These are phyloP conservation scores for Trypoxylus dichotomus DNA, from an alignment of 1,140 invertebrate species.

Conservation along the genomic window DNA sequence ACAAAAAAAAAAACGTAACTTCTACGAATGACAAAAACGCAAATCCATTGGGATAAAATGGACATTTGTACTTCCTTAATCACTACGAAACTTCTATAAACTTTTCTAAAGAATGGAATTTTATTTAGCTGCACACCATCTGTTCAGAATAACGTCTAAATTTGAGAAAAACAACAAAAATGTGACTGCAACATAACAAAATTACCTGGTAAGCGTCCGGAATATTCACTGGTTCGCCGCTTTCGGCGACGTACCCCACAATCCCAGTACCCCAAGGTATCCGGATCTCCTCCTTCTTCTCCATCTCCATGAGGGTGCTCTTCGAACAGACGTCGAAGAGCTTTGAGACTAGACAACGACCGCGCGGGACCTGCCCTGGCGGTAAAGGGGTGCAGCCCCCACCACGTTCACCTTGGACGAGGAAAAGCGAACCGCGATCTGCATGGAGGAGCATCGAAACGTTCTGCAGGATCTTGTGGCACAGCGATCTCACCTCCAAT, in stretches of 20 bases:
- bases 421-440: slow-evolving; percentile 89
- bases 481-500: slow-evolving; percentile 87
- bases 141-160: no score
- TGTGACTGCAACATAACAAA: background rate
- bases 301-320: slow-evolving; percentile 87
- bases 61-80: no score
- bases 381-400: slow-evolving; percentile 49
- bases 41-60: no score
- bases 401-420: slow-evolving; percentile 78
- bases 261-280: slow-evolving; percentile 91
- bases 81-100: no score
- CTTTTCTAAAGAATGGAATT: no score
- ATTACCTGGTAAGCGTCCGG: slow-evolving; percentile 91
- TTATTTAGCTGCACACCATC: no score
- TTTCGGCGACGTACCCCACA: slow-evolving; percentile 90
- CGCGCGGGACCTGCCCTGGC: slow-evolving; percentile 41
- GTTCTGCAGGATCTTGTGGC: slow-evolving; percentile 96
- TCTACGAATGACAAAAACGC: no score
- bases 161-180: no score
- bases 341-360: slow-evolving; percentile 82
- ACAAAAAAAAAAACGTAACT: no score
- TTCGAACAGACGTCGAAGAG: slow-evolving; percentile 92
- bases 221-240: slow-evolving; percentile 90
- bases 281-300: slow-evolving; percentile 87
- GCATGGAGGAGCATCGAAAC: slow-evolving; percentile 90